These are phyloP conservation scores for Hexactinellida sp. DNA, from an alignment of 37 sponge, comb jelly and placozoan genomes.

Conservation along the genomic window DNA sequence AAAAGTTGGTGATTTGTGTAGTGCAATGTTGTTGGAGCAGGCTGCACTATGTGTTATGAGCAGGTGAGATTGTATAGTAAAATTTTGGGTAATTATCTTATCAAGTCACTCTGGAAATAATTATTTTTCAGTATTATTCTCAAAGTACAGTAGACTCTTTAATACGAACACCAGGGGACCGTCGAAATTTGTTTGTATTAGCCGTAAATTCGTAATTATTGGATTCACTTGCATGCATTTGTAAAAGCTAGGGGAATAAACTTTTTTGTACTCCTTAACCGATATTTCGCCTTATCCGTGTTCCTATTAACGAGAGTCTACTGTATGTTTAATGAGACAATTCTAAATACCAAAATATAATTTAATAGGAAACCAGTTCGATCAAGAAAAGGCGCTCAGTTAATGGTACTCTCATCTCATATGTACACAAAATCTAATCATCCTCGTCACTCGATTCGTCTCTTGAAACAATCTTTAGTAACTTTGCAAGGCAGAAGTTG, in stretches of 20 bases:
- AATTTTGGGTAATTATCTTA: not conserved
- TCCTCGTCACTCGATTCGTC: not conserved
- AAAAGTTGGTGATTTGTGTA: constrained; percentile 45
- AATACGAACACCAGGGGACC: too few species aligned
- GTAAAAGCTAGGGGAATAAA: too few species aligned
- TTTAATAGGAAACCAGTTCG: not conserved
- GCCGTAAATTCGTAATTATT: not conserved
- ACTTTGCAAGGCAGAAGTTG: not conserved
- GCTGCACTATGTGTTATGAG: constrained; percentile 42
- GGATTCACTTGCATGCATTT: not conserved
- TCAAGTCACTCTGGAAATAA: not conserved
- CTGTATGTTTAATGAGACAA: too few species aligned
- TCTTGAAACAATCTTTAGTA: not conserved
- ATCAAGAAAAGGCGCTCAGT: not conserved
- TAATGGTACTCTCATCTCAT: not conserved
- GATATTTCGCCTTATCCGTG: too few species aligned
- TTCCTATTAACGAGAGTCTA: too few species aligned
- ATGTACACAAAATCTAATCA: constrained; percentile 5
- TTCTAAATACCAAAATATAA: too few species aligned
- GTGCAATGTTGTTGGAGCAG: constrained; percentile 76
- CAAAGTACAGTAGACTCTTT: too few species aligned
- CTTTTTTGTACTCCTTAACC: too few species aligned
- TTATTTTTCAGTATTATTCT: too few species aligned
- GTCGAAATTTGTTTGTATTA: too few species aligned
- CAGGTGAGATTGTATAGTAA: not conserved